phyloP scores from a whole-genome alignment of 2,797 vertebrate genomes.

The Heteromormyrus szaboi region DNA sequence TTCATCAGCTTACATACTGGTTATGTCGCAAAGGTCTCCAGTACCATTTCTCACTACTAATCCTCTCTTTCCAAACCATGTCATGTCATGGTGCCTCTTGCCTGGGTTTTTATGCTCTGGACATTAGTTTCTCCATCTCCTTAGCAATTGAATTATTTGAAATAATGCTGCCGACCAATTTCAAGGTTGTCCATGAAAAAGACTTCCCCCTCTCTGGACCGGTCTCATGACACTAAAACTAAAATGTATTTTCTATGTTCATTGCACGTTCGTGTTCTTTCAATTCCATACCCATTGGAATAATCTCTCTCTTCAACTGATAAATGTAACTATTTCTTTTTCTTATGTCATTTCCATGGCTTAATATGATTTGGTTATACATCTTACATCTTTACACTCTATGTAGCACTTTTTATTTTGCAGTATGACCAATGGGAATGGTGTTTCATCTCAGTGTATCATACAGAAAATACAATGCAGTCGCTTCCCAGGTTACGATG shows the following conservation, averaged over 20 bases:
- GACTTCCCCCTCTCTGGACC: not conserved
- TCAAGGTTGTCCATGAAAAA: not conserved
- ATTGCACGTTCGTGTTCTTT: not conserved
- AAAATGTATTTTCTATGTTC: not conserved
- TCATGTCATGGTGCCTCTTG: not conserved
- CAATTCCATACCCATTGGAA: not conserved
- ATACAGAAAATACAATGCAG: not conserved
- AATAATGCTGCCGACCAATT: not conserved
- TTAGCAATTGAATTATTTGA: not conserved
- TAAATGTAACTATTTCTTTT: not conserved
- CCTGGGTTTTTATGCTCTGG: not conserved
- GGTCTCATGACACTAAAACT: not conserved
- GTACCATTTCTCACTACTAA: not conserved
- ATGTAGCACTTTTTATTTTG: not conserved
- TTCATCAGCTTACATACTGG: not conserved
- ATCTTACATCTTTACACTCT: not conserved
- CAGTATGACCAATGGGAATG: not conserved
- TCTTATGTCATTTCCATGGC: not conserved
- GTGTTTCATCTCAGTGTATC: not conserved
- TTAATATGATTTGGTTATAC: not conserved
- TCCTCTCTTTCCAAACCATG: not conserved
- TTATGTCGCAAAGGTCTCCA: not conserved
- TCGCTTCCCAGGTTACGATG: not conserved
- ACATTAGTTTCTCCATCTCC: not conserved
- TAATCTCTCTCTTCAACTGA: not conserved